Base-by-base conservation (phyloP, 2,888 invertebrate genomes). In the Sphecodes monilicornis region DNA sequence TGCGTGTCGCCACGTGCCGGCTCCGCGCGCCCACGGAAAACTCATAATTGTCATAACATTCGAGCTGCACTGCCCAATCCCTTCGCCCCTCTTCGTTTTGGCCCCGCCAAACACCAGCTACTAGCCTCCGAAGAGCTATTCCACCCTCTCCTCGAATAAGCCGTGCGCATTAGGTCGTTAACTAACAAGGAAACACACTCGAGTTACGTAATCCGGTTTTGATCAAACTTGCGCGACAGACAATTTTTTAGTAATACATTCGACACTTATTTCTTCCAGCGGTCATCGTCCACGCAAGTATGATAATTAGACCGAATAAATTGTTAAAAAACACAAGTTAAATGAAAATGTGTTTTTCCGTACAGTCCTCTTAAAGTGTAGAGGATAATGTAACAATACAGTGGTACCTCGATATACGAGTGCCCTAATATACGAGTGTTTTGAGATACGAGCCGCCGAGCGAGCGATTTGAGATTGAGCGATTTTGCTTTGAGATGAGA, bases 41-140 rank as follows among this genome's bases (percentile, higher is more conserved):
- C 92, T 93, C 92, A 93, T 94, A 94, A 94, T 94, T 94, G 93
- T 94, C 94, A 93, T 94, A 94, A 93, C 93, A 94, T 90, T 86
- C 88, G 84, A 79, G 80, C 78, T 60, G 36, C 66, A 10, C 66
- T 36, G 4, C 18, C 66, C 22, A 5, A 36, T 2, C 54, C 13
- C 43, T 13, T 13, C 13, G 43, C 2, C 11, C 3, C 43, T 13
- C 43, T 11, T 0, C 13, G 43, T 43, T 39, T n/a, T 39, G 54
- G 54, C 29, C 36, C 80, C 66, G 54, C 46, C 71, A 78, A 78
- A 81, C 71, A 72, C 69, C 68, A 26, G 68, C 46, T 39, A 83
- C 78, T 81, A 68, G 64, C 75, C 80, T 77, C 71, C 43, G 66
- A 64, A 82, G 64, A 76, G 75, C 54, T 29, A 29, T 60, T 60